Evolutionary conservation across 92 coral and sea anemone species (phyloP).

Genomic region (Metridium senile): DNA sequence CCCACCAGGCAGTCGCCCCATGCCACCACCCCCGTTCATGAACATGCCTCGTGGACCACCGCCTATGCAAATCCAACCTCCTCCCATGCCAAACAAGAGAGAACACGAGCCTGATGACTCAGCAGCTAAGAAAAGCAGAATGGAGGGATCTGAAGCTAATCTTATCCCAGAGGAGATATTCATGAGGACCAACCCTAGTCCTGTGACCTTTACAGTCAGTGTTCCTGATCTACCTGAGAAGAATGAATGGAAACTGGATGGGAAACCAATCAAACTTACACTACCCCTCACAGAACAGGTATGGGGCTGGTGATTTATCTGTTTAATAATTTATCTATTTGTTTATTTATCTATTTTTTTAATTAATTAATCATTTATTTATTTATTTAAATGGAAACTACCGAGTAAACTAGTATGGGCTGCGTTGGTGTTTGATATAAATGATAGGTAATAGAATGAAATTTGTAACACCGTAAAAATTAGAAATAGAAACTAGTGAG

Average conservation of each 20-base stretch:
- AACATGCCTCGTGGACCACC: slow-evolving; percentile 68
- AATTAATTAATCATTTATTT: no score
- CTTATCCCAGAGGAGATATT: slow-evolving; percentile 89
- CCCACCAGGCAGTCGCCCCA: slow-evolving; percentile 69
- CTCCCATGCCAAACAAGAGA: slow-evolving; percentile 69
- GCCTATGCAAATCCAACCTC: slow-evolving; percentile 81
- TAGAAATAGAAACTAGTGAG: no score
- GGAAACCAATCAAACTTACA: slow-evolving; percentile 79
- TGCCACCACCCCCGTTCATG: slow-evolving; percentile 71
- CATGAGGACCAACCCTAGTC: slow-evolving; percentile 67
- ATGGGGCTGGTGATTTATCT: no score
- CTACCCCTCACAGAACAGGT: slow-evolving; percentile 96
- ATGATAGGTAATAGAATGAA: no score
- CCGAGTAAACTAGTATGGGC: no score
- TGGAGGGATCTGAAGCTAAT: slow-evolving; percentile 90
- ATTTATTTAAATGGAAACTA: no score
- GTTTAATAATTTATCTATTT: no score
- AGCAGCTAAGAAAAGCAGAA: slow-evolving; percentile 79
- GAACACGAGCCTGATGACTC: slow-evolving; percentile 75
- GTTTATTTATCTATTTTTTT: no score
- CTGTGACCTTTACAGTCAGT: slow-evolving; percentile 89
- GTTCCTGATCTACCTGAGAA: slow-evolving; percentile 92
- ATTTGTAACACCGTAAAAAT: no score
- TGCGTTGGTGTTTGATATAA: no score
- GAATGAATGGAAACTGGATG: slow-evolving; percentile 94